Evolutionary conservation across 2,888 invertebrate species (phyloP).

Genomic region (Catonia carolina): DNA sequence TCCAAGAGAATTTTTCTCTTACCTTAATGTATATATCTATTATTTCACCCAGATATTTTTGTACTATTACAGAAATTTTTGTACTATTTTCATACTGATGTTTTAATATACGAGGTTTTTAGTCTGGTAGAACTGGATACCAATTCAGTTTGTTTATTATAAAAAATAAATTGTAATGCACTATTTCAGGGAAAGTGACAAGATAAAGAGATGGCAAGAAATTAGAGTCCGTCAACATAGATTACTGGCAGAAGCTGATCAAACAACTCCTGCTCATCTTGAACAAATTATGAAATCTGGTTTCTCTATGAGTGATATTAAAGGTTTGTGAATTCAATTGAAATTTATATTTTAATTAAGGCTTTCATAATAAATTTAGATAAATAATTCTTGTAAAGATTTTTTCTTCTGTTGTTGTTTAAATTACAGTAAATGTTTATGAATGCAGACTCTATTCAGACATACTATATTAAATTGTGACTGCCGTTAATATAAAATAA

Average conservation of each 20-base stretch:
- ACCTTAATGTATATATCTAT: too few species aligned
- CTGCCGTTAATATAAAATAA: too few species aligned
- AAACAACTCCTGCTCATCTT: slow-evolving; percentile 66
- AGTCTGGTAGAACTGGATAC: too few species aligned
- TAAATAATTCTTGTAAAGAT: not conserved
- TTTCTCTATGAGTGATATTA: slow-evolving; percentile 88
- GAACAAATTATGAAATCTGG: slow-evolving; percentile 87
- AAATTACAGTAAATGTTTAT: not conserved
- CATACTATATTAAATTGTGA: too few species aligned
- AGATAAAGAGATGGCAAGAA: slow-evolving; percentile 80
- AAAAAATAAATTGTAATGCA: too few species aligned
- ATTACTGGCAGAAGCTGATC: slow-evolving; percentile 64
- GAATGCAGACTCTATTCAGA: too few species aligned
- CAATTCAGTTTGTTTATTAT: too few species aligned
- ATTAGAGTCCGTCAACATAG: slow-evolving; percentile 79
- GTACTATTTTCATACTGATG: too few species aligned
- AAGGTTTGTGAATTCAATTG: slow-evolving; percentile 50
- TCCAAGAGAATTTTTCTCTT: too few species aligned
- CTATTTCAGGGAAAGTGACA: slow-evolving; percentile 69
- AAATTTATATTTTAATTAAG: not conserved
- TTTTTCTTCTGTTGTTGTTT: not conserved
- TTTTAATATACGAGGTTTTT: too few species aligned
- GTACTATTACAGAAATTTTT: too few species aligned
- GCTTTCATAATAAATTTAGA: not conserved
- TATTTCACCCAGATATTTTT: too few species aligned